Evolutionary conservation across 2,888 invertebrate species (phyloP).

Genomic region (Caenorhabditis sp.): DNA sequence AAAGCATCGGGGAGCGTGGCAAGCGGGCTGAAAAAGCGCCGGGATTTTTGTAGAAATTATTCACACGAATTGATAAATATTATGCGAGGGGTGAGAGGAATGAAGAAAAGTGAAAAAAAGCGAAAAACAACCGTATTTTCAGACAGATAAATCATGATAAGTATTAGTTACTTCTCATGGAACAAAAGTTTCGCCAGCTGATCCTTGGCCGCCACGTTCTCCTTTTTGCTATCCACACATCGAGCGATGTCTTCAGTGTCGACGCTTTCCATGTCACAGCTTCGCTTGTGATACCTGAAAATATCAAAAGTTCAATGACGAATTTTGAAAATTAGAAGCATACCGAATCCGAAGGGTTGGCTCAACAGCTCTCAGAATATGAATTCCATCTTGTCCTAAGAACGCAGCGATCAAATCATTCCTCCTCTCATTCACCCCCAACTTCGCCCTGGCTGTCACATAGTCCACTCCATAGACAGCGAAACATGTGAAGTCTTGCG

Average conservation of each 20-base stretch:
- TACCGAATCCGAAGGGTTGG: slow-evolving; percentile 79
- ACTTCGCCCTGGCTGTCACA: slow-evolving; percentile 69
- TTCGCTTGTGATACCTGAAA: slow-evolving; percentile 76
- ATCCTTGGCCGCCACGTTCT: slow-evolving; percentile 80
- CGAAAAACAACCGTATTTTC: slow-evolving; percentile 52
- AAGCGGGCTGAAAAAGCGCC: slow-evolving; percentile 49
- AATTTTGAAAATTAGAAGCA: slow-evolving; percentile 12
- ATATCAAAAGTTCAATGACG: neutral
- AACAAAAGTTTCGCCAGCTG: slow-evolving; percentile 80
- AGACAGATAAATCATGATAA: slow-evolving; percentile 42
- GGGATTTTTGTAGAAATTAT: slow-evolving; percentile 42
- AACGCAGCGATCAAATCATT: slow-evolving; percentile 78
- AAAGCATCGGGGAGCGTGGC: slow-evolving; percentile 49
- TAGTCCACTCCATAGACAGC: slow-evolving; percentile 92
- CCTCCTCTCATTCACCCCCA: slow-evolving; percentile 65
- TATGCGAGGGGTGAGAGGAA: neutral
- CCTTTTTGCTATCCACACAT: slow-evolving; percentile 76
- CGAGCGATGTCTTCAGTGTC: slow-evolving; percentile 76
- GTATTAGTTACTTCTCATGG: slow-evolving; percentile 69
- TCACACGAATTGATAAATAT: slow-evolving; percentile 43
- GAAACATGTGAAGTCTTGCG: slow-evolving; percentile 88
- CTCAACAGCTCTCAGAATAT: slow-evolving; percentile 80
- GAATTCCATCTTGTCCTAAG: slow-evolving; percentile 77
- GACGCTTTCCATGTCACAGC: slow-evolving; percentile 74
- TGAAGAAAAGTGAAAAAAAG: slow-evolving; percentile 36